These are phyloP conservation scores for Hybos culiciformis DNA, from an alignment of 2,888 invertebrate species.

Conservation along the genomic window DNA sequence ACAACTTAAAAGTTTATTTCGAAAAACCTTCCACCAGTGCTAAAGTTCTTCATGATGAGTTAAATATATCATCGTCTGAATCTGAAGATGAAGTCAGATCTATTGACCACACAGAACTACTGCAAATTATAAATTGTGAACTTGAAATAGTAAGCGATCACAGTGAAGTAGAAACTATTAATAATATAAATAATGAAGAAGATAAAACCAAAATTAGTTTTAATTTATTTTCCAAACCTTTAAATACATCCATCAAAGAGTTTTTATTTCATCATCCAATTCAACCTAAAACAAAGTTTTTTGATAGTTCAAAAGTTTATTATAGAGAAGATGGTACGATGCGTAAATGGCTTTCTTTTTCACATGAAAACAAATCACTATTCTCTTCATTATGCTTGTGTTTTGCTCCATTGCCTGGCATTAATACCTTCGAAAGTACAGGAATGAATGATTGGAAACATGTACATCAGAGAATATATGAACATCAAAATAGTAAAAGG, in stretches of 20 bases:
- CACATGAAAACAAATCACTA: neutral
- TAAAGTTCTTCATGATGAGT: conserved; percentile 2
- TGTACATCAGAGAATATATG: neutral
- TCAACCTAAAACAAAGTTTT: neutral
- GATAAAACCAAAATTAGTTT: neutral
- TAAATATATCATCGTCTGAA: conserved; percentile 5
- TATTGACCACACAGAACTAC: neutral
- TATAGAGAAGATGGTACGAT: neutral
- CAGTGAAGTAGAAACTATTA: neutral
- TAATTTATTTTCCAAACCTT: conserved; percentile 1
- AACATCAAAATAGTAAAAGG: neutral
- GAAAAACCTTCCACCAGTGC: conserved; percentile 5
- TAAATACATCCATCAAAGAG: neutral
- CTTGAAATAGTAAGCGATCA: neutral
- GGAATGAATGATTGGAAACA: neutral
- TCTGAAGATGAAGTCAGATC: conserved; percentile 2
- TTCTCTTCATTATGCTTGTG: neutral
- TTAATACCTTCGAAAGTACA: neutral
- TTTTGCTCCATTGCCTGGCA: neutral
- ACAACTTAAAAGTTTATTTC: conserved; percentile 1
- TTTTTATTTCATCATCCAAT: neutral
- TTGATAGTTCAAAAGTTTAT: neutral
- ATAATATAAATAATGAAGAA: neutral
- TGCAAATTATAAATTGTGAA: neutral
- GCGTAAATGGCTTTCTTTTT: neutral